phyloP scores from a whole-genome alignment of 1,140 invertebrate species.

The Ceratosolen solmsi region DNA sequence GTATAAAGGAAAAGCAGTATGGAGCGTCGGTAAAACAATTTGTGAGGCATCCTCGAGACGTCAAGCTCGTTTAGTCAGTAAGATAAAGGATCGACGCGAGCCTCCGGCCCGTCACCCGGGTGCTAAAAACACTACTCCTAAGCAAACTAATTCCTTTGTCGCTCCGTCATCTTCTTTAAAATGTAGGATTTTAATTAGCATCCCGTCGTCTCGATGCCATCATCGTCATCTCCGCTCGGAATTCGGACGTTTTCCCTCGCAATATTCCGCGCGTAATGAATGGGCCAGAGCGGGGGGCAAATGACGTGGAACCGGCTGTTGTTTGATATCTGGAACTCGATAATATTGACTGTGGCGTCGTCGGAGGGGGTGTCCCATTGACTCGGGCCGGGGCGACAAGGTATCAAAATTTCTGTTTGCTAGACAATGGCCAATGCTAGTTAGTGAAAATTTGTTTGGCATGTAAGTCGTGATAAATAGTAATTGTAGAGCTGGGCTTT shows the following conservation, averaged over 20 bases:
- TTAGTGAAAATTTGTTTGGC: conserved; percentile 26
- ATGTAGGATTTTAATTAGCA: conserved; percentile 37
- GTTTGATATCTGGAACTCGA: conserved; percentile 42
- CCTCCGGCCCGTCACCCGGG: too few species aligned
- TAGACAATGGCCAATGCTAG: conserved; percentile 27
- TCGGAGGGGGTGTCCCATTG: conserved; percentile 5
- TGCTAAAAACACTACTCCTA: neutral
- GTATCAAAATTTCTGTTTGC: conserved; percentile 30
- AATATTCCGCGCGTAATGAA: conserved; percentile 44
- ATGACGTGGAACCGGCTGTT: neutral
- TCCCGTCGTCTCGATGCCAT: neutral
- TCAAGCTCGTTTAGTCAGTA: neutral
- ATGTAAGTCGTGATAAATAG: conserved; percentile 35
- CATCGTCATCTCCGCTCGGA: neutral
- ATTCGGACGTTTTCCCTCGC: neutral
- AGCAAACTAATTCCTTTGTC: conserved; percentile 30
- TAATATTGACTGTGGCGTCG: conserved; percentile 41
- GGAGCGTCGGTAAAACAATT: neutral
- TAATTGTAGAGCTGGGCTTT: neutral
- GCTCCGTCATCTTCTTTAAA: neutral
- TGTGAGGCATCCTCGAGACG: neutral
- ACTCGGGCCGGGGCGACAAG: neutral
- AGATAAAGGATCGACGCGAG: neutral
- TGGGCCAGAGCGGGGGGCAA: neutral
- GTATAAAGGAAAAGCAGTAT: too few species aligned